A percentile compares a stretch with the other conserved stretches of the same genome.
Conservation (phyloP, 2,113 vertebrate genomes). For the Nyctibius bracteatus region DNA sequence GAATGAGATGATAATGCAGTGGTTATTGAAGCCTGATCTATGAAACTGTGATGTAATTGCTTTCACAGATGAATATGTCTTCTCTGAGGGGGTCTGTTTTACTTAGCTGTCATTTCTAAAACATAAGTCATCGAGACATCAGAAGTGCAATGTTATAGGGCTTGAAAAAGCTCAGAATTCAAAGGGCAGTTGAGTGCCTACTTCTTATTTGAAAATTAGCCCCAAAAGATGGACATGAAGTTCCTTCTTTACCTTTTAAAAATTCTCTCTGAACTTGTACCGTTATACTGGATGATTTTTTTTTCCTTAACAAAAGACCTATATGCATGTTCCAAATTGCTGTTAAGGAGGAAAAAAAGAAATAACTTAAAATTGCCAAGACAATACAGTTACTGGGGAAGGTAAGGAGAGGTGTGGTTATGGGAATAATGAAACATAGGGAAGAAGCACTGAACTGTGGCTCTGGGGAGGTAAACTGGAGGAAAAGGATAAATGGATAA, state of each 20-base stretch:
- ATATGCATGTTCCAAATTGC: background rate
- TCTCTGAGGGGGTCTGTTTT: slow-evolving; percentile 59
- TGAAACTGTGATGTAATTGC: background rate
- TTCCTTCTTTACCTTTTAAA: background rate
- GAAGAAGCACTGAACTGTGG: background rate
- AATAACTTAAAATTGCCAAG: background rate
- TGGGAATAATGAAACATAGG: background rate
- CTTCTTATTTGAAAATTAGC: background rate
- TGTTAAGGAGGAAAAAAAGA: background rate
- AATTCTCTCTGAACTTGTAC: background rate
- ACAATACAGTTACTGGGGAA: background rate
- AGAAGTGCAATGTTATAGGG: slow-evolving; percentile 21
- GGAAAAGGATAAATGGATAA: background rate
- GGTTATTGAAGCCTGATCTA: slow-evolving; percentile 41
- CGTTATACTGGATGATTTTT: background rate
- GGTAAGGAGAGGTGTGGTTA: background rate
- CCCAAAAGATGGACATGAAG: background rate
- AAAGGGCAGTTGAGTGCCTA: background rate
- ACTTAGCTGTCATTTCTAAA: slow-evolving; percentile 71
- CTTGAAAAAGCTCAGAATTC: background rate
- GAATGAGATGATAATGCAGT: background rate
- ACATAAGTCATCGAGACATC: slow-evolving; percentile 66
- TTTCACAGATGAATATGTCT: background rate
- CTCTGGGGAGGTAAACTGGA: background rate
- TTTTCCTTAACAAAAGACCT: background rate